Conservation (phyloP, 1,140 invertebrate genomes). For the Oreohelix idahoensis region DNA sequence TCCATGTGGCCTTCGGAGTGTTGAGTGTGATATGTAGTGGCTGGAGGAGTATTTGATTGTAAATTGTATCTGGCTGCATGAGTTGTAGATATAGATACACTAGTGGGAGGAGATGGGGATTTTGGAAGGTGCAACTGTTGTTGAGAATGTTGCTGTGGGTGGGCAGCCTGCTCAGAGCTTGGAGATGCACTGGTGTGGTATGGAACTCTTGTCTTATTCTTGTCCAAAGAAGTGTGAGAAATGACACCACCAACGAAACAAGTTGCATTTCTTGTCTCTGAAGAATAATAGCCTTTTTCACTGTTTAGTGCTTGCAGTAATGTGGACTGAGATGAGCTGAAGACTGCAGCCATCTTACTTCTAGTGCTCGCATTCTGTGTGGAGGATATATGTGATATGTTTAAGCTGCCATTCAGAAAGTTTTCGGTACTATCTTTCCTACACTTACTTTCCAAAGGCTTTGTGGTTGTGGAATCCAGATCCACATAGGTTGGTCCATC, state of each 20-base stretch:
- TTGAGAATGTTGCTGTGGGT: not conserved
- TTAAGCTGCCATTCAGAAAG: not conserved
- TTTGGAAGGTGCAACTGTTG: not conserved
- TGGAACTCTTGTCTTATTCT: not conserved
- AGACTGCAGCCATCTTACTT: not conserved
- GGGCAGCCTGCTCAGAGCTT: not conserved
- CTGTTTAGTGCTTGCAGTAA: not conserved
- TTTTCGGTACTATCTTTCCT: not conserved
- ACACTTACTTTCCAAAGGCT: not conserved
- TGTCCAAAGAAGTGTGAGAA: constrained; percentile 2
- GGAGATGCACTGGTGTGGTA: not conserved
- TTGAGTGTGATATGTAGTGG: not conserved
- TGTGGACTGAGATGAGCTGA: not conserved
- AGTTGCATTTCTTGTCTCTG: not conserved
- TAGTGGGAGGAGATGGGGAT: not conserved
- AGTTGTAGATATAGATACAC: not conserved
- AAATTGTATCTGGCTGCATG: no score
- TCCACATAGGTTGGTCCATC: not conserved
- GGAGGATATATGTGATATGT: not conserved
- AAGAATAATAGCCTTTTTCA: not conserved
- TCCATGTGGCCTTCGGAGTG: not conserved
- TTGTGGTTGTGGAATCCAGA: not conserved
- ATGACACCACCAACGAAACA: not conserved
- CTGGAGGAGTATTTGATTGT: not conserved
- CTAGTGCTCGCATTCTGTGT: not conserved